Evolutionary conservation across 2,888 invertebrate genomes (phyloP), one percentile per base, ranked within the genome.

Genomic region (Vanessa cardui): DNA sequence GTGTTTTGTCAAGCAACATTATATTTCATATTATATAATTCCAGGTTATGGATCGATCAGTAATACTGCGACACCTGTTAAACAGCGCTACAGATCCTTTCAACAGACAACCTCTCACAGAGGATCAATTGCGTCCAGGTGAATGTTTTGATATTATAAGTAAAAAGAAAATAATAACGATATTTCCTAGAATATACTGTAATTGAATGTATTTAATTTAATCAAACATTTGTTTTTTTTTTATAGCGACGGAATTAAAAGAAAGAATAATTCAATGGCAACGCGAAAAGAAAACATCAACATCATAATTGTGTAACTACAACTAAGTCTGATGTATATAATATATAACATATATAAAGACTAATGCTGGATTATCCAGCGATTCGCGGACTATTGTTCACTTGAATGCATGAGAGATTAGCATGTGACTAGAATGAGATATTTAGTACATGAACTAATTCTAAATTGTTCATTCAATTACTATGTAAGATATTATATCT

Each of bases 51-150:
- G 99, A 99, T 89, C 94, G 98, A 70, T 95, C 98, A 45, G 97
- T 98, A 76, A 99, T 99, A 72, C 94, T 98, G 83, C 94, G 99
- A 72, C 99, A 99, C 91, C 93, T 99, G 81, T 94, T 99, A 77
- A 99, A 99, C 90, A 98, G 98, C 80, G 97, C 96, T 79, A 99
- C 99, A 0, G 99, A 99, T 93, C 99, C 99, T 0, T 99, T 99
- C 93, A 99, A 98, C 89, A 94, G 99, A 70, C 99, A 99, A 87
- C 96, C 97, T 18, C 95, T 99, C 56, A 97, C 97, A 15, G 99
- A 99, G 89, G 98, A 98, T 80, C 97, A 98, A 95, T 94, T 99
- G 62, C 94, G 95, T 79, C 97, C 98, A 87, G 97, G 98, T 98
- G 89, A 66, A 21, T 45, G 21, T 16, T 49, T 49, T 18, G 18